These are phyloP conservation scores for Hippocampus abdominalis DNA, from an alignment of 2,113 vertebrate species.

Conservation along the genomic window DNA sequence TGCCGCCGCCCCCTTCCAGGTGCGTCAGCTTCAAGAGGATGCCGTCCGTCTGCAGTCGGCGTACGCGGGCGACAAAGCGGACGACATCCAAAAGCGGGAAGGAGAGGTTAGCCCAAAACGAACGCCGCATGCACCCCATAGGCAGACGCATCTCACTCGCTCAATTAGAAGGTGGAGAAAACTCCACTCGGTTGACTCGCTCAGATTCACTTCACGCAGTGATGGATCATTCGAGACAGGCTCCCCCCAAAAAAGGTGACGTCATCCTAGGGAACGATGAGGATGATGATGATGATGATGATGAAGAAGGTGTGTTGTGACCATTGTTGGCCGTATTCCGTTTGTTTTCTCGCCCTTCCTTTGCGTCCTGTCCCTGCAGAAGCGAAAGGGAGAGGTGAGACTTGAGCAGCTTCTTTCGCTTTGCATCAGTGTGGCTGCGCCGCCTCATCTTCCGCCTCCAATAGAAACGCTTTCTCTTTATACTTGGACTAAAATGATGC, in stretches of 20 bases:
- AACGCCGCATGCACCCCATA: neutral
- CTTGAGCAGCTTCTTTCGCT: constrained; percentile 14
- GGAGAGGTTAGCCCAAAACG: constrained; percentile 71
- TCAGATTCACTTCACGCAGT: too few species aligned
- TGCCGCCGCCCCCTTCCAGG: constrained; percentile 63
- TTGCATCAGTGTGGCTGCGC: constrained; percentile 57
- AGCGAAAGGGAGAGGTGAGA: constrained; percentile 67
- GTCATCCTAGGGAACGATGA: too few species aligned
- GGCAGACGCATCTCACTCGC: neutral
- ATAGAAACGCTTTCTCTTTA: neutral
- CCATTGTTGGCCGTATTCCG: constrained; percentile 53
- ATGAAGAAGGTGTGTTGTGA: constrained; percentile 56
- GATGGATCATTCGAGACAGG: too few species aligned
- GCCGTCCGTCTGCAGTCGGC: constrained; percentile 92
- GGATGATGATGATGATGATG: constrained; percentile 1
- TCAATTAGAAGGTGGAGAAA: too few species aligned
- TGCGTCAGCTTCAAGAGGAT: constrained; percentile 94
- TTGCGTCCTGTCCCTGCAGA: constrained; percentile 51
- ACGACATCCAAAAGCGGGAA: constrained; percentile 97
- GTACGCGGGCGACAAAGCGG: constrained; percentile 95
- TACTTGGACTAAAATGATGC: constrained; percentile 54
- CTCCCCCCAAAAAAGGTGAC: too few species aligned
- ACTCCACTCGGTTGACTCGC: too few species aligned
- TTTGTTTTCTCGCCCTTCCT: constrained; percentile 31
- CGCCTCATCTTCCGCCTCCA: constrained; percentile 19